phyloP scores from a whole-genome alignment of 1,140 invertebrate genomes.

The Reticulitermes speratus region DNA sequence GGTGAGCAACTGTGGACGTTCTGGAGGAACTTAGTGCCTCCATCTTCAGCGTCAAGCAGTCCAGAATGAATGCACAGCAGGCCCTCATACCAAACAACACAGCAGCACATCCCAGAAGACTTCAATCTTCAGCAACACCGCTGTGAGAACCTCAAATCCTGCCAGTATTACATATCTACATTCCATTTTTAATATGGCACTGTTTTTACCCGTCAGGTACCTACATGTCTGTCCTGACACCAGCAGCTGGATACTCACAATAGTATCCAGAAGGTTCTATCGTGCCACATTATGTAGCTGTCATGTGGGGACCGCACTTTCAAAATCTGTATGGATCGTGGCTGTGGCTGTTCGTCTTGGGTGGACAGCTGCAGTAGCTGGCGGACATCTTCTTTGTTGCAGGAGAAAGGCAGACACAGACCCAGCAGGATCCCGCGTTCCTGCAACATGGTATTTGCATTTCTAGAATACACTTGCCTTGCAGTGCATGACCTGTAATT shows the following conservation, averaged over 20 bases:
- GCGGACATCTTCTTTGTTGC: slow-evolving; percentile 59
- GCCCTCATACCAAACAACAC: no score
- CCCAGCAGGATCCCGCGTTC: slow-evolving; percentile 64
- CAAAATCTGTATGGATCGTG: slow-evolving; percentile 47
- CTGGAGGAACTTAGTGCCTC: no score
- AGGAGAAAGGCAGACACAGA: slow-evolving; percentile 69
- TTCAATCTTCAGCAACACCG: no score
- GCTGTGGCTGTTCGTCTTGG: background rate
- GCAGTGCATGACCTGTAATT: background rate
- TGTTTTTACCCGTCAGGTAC: no score
- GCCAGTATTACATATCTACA: no score
- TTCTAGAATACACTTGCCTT: background rate
- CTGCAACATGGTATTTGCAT: slow-evolving; percentile 43
- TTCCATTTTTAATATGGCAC: no score
- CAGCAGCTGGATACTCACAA: slow-evolving; percentile 55
- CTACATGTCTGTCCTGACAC: no score
- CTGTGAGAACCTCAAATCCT: no score
- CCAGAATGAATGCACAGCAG: no score
- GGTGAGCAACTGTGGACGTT: no score
- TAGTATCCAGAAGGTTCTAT: slow-evolving; percentile 68
- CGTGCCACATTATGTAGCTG: slow-evolving; percentile 62
- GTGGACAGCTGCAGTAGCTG: slow-evolving; percentile 56
- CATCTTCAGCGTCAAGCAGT: no score
- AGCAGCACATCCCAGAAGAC: no score
- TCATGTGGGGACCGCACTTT: slow-evolving; percentile 65